phyloP scores from a whole-genome alignment of 2,888 invertebrate genomes.

The Linyphia triangularis region DNA sequence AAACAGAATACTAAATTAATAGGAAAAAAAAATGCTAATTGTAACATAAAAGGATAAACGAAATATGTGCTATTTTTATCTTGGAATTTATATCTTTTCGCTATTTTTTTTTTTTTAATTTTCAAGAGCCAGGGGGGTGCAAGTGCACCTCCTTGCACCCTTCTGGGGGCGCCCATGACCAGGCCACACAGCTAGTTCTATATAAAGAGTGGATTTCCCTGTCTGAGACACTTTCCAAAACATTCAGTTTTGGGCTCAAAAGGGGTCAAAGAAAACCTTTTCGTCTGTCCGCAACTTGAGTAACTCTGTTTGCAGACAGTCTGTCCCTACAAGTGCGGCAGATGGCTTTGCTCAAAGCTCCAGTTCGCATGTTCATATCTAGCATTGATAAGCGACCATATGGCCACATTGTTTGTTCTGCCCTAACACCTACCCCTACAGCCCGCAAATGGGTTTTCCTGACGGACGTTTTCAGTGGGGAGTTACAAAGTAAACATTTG shows the following conservation, averaged over 20 bases:
- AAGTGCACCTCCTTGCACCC: no score
- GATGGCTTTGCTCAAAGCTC: slow-evolving; percentile 55
- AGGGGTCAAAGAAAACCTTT: background rate
- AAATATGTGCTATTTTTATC: no score
- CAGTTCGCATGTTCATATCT: slow-evolving; percentile 31
- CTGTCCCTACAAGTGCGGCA: slow-evolving; percentile 26
- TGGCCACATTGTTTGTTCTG: slow-evolving; percentile 46
- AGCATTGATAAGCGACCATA: slow-evolving; percentile 45
- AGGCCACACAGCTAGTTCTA: no score
- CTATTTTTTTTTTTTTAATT: no score
- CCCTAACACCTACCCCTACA: background rate
- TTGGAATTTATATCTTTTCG: no score
- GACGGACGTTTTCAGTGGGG: background rate
- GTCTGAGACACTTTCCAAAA: no score
- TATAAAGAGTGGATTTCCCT: no score
- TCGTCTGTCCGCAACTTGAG: background rate
- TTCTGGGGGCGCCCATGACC: no score
- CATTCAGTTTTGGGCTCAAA: background rate
- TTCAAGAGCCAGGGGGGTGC: no score
- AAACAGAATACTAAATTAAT: no score
- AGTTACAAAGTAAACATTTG: slow-evolving; percentile 7
- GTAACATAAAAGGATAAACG: no score
- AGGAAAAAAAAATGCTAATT: no score
- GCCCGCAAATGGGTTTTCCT: background rate
- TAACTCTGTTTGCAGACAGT: slow-evolving; percentile 9